Percentiles rank a stretch among this genome's conserved stretches.
Evolutionary conservation across 2,113 vertebrate genomes (phyloP).

Genomic region (Tretioscincus oriximinensis): DNA sequence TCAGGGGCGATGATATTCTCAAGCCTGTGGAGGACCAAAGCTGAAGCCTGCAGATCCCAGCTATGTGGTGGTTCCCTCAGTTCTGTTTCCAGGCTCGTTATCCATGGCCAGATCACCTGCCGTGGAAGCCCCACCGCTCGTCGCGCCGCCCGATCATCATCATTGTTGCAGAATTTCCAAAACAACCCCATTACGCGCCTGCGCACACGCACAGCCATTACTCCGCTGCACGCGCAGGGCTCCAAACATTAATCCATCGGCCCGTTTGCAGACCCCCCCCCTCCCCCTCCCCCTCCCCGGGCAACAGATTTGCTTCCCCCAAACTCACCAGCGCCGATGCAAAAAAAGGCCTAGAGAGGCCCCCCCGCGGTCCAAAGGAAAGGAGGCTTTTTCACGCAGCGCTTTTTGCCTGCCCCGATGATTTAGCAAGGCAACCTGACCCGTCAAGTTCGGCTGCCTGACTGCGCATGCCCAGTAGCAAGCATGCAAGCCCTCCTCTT

Average conservation of each 20-base stretch:
- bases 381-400: background rate
- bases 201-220: too few relatives aligned
- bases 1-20: too few relatives aligned
- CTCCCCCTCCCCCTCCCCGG: too few relatives aligned
- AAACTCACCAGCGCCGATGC: constrained; percentile 6
- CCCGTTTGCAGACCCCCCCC: background rate
- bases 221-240: too few relatives aligned
- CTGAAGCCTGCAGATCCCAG: too few relatives aligned
- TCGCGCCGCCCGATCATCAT: background rate
- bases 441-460: background rate
- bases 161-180: background rate
- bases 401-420: too few relatives aligned
- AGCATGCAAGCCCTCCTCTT: background rate
- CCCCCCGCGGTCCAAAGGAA: background rate
- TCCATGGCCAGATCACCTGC: too few relatives aligned
- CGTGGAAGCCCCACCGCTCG: too few relatives aligned
- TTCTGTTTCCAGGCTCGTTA: too few relatives aligned
- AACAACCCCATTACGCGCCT: background rate
- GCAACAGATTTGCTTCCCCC: background rate
- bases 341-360: too few relatives aligned
- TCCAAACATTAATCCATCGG: background rate
- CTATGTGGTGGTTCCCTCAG: too few relatives aligned
- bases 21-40: too few relatives aligned
- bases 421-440: background rate
- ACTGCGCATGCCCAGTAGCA: constrained; percentile 15